Base-by-base conservation (phyloP, 1,140 invertebrate species). In the Cryptotermes secundus region DNA sequence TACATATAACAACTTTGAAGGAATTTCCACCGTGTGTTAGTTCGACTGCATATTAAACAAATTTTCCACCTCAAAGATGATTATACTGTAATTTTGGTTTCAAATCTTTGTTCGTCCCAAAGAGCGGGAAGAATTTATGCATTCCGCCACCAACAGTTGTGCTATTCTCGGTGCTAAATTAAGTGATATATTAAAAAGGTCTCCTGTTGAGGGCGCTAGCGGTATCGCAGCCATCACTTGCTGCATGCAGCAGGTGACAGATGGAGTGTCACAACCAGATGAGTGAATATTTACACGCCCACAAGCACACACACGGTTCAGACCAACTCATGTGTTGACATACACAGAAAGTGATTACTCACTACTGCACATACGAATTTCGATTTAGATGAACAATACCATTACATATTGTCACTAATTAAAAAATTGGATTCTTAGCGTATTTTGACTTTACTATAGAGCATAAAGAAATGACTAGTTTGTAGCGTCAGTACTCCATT, bases 261-360 rank as follows among this genome's bases (percentile, higher is more conserved):
- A 72, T 72, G 59, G 59, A 26, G 59, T 72, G 59, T 72, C 59
- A 72, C 59, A 72, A 31, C 59, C 59, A 72, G 59, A 72, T 72
- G 59, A 72, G 59, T 72, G 59, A 72, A 72, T 72, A 72, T 72
- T 72, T 72, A 72, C 59, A 72, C 59, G n/a, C 59, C 59, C 59
- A 72, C 59, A 72, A 72, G 31, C 59, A n/a, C 59, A 72, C 59
- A 72, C 59, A 72, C 59, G n/a, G 59, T 72, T 16, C 26, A 31
- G 59, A 72, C 59, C 59, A 31, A 31, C 59, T n/a, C n/a, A n/a
- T n/a, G 26, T 72, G 59, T 72, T 72, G 59, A 72, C 59, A 72
- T 31, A 72, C 53, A 59, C 26, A 72, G 59, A 72, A 31, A 31
- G 59, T 72, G 59, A 72, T 72, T 72, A 72, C 31, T 72, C 59